These are phyloP conservation scores for Archocentrus centrarchus DNA, from an alignment of 2,113 vertebrate species.

Conservation along the genomic window DNA sequence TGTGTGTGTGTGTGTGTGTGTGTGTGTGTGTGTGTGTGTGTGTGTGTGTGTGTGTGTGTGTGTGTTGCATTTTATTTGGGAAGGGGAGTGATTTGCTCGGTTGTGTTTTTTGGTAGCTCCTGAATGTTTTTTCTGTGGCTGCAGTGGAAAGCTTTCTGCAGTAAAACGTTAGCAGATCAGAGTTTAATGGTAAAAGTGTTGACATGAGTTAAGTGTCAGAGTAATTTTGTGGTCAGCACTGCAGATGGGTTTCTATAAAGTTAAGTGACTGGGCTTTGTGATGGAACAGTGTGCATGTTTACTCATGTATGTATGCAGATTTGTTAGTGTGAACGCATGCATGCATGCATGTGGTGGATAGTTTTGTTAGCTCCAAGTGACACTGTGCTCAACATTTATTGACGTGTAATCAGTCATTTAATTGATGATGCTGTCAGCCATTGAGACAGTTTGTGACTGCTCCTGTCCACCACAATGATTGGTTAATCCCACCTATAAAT, in stretches of 20 bases:
- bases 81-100: slow-evolving; percentile 26
- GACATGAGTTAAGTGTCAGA: slow-evolving; percentile 49
- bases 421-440: slow-evolving; percentile 40
- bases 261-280: background rate
- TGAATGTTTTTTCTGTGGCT: slow-evolving; percentile 48
- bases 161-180: slow-evolving; percentile 43
- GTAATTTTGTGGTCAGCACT: slow-evolving; percentile 34
- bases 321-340: background rate
- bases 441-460: slow-evolving; percentile 13
- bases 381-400: background rate
- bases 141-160: slow-evolving; percentile 24
- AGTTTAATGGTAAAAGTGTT: slow-evolving; percentile 27
- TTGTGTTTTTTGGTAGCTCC: slow-evolving; percentile 36
- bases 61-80: slow-evolving; percentile 61
- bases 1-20: no score
- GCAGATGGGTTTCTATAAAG: slow-evolving; percentile 22
- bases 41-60: slow-evolving; percentile 11
- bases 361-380: background rate
- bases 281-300: background rate
- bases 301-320: background rate
- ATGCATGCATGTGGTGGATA: background rate
- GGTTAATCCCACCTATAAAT: slow-evolving; percentile 51
- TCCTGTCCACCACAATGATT: slow-evolving; percentile 39
- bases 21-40: slow-evolving; percentile 15
- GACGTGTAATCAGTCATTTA: slow-evolving; percentile 29